These are phyloP conservation scores for Acheta domesticus DNA, from an alignment of 2,888 invertebrate species.

Conservation along the genomic window DNA sequence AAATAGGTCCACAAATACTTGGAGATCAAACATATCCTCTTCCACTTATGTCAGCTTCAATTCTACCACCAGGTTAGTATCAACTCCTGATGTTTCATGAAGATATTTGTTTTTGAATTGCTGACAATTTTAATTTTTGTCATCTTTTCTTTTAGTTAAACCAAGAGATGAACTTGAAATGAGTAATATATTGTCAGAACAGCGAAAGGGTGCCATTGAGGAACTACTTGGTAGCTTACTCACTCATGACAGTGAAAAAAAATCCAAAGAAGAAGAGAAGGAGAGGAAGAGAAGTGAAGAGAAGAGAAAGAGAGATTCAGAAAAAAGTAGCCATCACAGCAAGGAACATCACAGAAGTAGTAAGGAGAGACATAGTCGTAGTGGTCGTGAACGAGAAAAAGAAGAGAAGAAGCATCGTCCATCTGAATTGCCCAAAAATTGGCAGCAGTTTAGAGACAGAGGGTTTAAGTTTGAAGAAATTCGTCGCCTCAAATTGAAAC, in stretches of 20 bases:
- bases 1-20: slow-evolving; percentile 22
- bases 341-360: slow-evolving; percentile 29
- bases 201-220: slow-evolving; percentile 31
- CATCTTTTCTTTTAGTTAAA: slow-evolving; percentile 18
- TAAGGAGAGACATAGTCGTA: slow-evolving; percentile 29
- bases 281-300: slow-evolving; percentile 4
- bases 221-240: slow-evolving; percentile 24
- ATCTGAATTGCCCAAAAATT: slow-evolving; percentile 31
- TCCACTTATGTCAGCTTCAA: slow-evolving; percentile 29
- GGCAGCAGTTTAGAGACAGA: slow-evolving; percentile 32
- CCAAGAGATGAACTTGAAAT: slow-evolving; percentile 22
- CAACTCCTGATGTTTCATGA: neutral
- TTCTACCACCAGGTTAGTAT: slow-evolving; percentile 27
- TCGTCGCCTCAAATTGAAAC: slow-evolving; percentile 33
- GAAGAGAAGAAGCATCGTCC: slow-evolving; percentile 27
- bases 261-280: slow-evolving; percentile 21
- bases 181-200: slow-evolving; percentile 21
- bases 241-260: slow-evolving; percentile 22
- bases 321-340: slow-evolving; percentile 23
- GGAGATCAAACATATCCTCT: slow-evolving; percentile 33
- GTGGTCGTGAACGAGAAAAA: slow-evolving; percentile 28
- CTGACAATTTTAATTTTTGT: slow-evolving; percentile 2
- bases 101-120: neutral
- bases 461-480: slow-evolving; percentile 33
- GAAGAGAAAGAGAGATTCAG: slow-evolving; percentile 25